Conservation (phyloP, 2,113 vertebrate species). For the Nesoenas mayeri region DNA sequence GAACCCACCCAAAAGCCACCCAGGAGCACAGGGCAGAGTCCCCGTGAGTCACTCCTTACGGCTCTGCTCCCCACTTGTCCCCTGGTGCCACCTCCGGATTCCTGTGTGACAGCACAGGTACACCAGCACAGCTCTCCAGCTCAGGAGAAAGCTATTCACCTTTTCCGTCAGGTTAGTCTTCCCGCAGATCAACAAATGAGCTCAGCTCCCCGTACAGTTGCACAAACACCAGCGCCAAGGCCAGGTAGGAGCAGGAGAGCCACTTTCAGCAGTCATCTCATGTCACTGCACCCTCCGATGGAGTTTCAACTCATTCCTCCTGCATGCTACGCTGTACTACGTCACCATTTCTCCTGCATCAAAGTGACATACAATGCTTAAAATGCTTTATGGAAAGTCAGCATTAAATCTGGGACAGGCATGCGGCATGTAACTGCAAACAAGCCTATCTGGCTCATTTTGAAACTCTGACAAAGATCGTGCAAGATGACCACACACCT, state of each 20-base stretch:
- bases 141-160: background rate
- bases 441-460: background rate
- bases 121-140: background rate
- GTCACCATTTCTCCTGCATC: background rate
- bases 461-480: background rate
- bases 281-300: background rate
- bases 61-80: background rate
- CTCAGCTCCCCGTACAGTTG: background rate
- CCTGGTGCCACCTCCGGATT: background rate
- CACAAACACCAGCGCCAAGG: background rate
- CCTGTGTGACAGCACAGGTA: background rate
- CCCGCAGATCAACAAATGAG: background rate
- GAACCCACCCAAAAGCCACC: background rate
- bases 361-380: background rate
- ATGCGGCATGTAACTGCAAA: background rate
- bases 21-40: background rate
- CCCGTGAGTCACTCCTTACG: background rate
- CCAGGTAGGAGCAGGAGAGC: background rate
- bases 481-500: background rate
- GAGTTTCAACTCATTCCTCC: background rate
- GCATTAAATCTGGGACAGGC: background rate
- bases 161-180: background rate
- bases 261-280: conserved; percentile 17
- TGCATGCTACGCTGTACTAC: background rate
- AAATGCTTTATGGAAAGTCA: background rate